Evolutionary conservation across 2,888 invertebrate genomes (phyloP), one percentile per base, ranked within the genome.

Genomic region (Drosophila longiperda): DNA sequence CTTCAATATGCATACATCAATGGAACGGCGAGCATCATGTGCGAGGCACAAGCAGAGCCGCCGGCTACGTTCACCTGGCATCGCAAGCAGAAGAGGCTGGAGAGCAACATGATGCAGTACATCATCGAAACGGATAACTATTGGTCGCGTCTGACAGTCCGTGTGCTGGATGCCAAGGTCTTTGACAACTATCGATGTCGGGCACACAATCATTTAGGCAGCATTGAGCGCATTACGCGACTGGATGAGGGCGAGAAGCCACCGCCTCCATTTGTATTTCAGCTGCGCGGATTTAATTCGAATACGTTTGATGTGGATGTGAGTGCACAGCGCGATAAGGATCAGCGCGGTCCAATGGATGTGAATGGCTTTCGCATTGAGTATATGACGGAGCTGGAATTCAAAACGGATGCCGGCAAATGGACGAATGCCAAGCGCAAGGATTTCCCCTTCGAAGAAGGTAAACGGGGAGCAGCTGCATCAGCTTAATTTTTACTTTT

Each of bases 11-110:
- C 92, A 9, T 93, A 92, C 60, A 81, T 94, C 55, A 94, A 94
- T 48, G 95, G 95, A 23, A 92, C 91, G 36, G 94, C 94, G 3
- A 94, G 95, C 89, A 92, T 96, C 68, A 94, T 94, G 17, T 95
- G 95, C 91, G 92, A 94, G 83, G 95, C 94, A 61, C 93, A 93
- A 72, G 94, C 94, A 7, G 94, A 94, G 84, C 95, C 95, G 1
- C 92, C 93, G 20, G 94, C 95, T n/a, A 93, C 92, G 57, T 95
- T 95, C 78, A 93, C 93, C 57, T 95, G 95, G 95, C 90, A 87
- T 62, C 92, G 91, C 63, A 88, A 91, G 68, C 88, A 92, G 81
- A 91, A 92, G 79, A 83, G 91, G 50, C 65, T 92, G 69, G 88
- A 91, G 67, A 86, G 83, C 84, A 90, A 91, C 73, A 89, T 91